phyloP scores from a whole-genome alignment of 2,888 invertebrate genomes.

The Odontomyia ornata region DNA sequence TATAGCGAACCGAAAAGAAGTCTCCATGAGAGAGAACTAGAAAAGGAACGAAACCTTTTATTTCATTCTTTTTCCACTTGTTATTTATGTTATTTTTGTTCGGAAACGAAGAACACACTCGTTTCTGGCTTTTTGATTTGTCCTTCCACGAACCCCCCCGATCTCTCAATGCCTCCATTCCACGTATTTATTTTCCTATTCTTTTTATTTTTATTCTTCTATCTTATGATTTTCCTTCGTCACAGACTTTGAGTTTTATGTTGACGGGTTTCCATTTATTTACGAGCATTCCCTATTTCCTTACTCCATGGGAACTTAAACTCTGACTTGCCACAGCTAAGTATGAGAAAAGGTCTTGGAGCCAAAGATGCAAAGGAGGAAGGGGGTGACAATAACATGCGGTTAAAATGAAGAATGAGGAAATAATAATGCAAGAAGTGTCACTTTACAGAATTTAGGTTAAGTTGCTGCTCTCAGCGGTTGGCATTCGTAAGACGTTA shows the following conservation, averaged over 20 bases:
- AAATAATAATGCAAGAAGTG: conserved; percentile 35
- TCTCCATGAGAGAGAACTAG: neutral
- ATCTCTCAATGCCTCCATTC: no score
- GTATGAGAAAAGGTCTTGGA: no score
- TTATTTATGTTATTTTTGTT: neutral
- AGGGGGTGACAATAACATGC: no score
- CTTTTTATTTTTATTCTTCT: no score
- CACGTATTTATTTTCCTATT: no score
- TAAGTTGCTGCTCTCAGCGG: conserved; percentile 28
- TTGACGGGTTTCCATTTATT: no score
- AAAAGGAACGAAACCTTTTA: neutral
- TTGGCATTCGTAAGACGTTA: neutral
- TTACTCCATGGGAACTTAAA: no score
- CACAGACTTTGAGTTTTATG: no score
- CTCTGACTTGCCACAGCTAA: no score
- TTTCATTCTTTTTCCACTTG: neutral
- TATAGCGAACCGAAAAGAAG: neutral
- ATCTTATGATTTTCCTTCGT: no score
- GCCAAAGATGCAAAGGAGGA: no score
- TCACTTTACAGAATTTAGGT: conserved; percentile 33
- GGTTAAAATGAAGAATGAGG: conserved; percentile 19
- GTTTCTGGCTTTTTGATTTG: conserved; percentile 1
- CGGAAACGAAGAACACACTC: neutral
- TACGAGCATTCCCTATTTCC: no score
- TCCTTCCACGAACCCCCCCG: neutral